phyloP scores from a whole-genome alignment of 2,888 invertebrate genomes.

The Agrochola macilenta region DNA sequence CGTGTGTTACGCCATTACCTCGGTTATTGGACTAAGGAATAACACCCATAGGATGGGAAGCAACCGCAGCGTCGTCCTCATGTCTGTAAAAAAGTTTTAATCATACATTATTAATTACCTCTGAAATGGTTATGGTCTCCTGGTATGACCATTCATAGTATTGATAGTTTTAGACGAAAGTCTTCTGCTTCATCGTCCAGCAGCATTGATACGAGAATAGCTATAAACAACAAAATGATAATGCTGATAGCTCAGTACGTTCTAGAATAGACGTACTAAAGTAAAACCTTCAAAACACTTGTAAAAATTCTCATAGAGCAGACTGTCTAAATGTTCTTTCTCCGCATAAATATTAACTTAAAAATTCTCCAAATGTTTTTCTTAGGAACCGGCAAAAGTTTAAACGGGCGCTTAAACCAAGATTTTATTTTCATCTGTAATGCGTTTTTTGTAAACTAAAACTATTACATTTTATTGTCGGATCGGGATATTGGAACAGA shows the following conservation, averaged over 20 bases:
- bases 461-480: conserved; percentile 65
- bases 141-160: neutral
- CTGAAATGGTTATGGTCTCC: neutral
- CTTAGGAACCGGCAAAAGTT: conserved; percentile 54
- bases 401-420: conserved; percentile 47
- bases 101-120: neutral
- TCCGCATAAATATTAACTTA: conserved; percentile 53
- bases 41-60: neutral
- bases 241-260: neutral
- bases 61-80: neutral
- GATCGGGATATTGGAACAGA: conserved; percentile 57
- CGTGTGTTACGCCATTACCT: neutral
- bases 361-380: conserved; percentile 54
- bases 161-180: neutral
- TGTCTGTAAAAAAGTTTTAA: neutral
- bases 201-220: too few species aligned
- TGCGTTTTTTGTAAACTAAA: conserved; percentile 65
- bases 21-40: neutral
- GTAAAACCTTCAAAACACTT: conserved; percentile 16
- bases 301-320: conserved; percentile 13
- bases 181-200: neutral
- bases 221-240: too few species aligned
- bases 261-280: neutral
- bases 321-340: conserved; percentile 31
- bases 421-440: conserved; percentile 62